Conservation (phyloP, 2,797 vertebrate species). For the Alosa sapidissima region DNA sequence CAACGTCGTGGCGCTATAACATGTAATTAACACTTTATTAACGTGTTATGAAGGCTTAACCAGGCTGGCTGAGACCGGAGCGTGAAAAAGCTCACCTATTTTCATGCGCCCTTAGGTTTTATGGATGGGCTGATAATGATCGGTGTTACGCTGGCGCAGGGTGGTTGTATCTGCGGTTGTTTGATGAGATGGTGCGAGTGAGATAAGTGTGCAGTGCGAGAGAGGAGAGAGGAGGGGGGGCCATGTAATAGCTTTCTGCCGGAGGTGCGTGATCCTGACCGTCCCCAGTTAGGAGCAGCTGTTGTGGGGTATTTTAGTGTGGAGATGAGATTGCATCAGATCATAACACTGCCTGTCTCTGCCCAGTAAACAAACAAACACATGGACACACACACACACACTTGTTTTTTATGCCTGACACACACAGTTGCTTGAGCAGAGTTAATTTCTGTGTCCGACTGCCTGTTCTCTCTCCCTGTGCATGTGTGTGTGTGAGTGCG, state of each 20-base stretch:
- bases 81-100: not conserved
- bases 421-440: not conserved
- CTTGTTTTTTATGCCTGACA: not conserved
- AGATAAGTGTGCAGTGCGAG: not conserved
- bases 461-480: not conserved
- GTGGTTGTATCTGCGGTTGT: not conserved
- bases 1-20: not conserved
- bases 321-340: slow-evolving; percentile 26
- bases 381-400: not conserved
- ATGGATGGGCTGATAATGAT: not conserved
- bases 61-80: not conserved
- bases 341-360: slow-evolving; percentile 18
- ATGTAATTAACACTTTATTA: not conserved
- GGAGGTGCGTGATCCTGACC: not conserved
- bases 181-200: not conserved
- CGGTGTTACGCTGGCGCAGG: not conserved
- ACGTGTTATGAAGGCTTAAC: not conserved
- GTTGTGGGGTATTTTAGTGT: not conserved
- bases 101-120: slow-evolving; percentile 1
- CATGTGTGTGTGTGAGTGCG: not conserved
- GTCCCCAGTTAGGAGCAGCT: not conserved
- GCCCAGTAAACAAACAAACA: not conserved
- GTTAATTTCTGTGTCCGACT: not conserved
- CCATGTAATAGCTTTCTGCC: not conserved
- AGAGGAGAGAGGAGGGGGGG: not conserved